Base-by-base conservation (phyloP, 2,888 invertebrate species). In the Papilio elwesi region DNA sequence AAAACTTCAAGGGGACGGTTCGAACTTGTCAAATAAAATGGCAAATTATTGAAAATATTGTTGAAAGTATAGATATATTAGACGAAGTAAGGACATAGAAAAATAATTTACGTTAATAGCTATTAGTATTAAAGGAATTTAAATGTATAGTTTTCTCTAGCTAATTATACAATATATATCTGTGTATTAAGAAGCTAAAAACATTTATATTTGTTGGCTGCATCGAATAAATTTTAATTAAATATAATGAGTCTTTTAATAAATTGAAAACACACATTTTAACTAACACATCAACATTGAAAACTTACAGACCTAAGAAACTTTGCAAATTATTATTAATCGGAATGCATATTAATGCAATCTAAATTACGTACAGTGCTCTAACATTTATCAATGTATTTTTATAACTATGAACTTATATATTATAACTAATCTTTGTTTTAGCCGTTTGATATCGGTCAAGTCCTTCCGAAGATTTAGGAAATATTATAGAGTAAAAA, bases 1-100 rank as follows among this genome's bases (percentile, higher is more conserved):
- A 90, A 89, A 89, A 88, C 89, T 90, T 84, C 84, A 86, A 82
- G 90, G 90, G 90, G 90, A 90, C 90, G 90, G 90, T 87, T 87
- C 84, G 76, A 87, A 88, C 84, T 81, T 86, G 82, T 87, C 81
- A 89, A 89, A 85, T 81, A 80, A 89, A 87, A 83, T 10, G 1
- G 36, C 38, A 59, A 57, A 59, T 38, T 38, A 38, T 38, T n/a
- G 36, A 59, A 52, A 38, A 57, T n/a, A 59, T n/a, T n/a, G 26
- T 26, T 38, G 12, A 10, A 10, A 12, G 1, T 57, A 69, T 80
- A 62, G 16, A 48, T 64, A 38, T 8, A 47, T 59, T 64, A 38
- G 12, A 9, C 7, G 43, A 59, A 63, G 36, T 26, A 11, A 59
- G 63, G 59, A 68, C 38, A 68, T 65, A 59, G 52, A 67, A 57